These are phyloP conservation scores for Saccostrea cuccullata DNA, from an alignment of 1,140 invertebrate species.

Conservation along the genomic window DNA sequence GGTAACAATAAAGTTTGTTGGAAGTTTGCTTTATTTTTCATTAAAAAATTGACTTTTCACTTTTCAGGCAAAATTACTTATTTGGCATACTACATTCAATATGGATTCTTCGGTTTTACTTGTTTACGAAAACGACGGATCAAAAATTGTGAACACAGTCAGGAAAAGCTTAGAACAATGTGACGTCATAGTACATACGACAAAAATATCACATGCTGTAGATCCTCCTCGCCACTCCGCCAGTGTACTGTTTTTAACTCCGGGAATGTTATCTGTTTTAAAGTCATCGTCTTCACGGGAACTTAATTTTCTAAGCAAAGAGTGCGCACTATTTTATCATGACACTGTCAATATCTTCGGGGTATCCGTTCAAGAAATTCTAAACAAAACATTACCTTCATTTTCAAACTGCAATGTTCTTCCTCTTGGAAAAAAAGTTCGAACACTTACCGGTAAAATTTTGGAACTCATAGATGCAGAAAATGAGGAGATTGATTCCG, in stretches of 20 bases:
- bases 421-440: neutral
- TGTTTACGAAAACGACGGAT: neutral
- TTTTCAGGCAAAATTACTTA: too few relatives aligned
- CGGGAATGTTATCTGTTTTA: neutral
- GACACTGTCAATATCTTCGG: neutral
- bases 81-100: neutral
- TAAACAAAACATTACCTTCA: neutral
- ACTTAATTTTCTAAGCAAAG: neutral
- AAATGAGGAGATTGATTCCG: neutral
- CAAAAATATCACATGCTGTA: neutral
- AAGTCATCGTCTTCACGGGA: neutral
- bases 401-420: neutral
- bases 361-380: neutral
- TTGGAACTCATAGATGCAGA: neutral
- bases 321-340: neutral
- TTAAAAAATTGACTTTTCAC: too few relatives aligned
- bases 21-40: too few relatives aligned
- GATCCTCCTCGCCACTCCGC: neutral
- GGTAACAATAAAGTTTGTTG: too few relatives aligned
- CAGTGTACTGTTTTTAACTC: neutral
- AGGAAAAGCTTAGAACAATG: neutral
- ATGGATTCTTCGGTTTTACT: neutral
- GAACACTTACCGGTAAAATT: neutral
- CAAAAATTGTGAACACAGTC: neutral
- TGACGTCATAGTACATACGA: neutral